phyloP scores from a whole-genome alignment of 2,113 vertebrate species.

The Martes martes region DNA sequence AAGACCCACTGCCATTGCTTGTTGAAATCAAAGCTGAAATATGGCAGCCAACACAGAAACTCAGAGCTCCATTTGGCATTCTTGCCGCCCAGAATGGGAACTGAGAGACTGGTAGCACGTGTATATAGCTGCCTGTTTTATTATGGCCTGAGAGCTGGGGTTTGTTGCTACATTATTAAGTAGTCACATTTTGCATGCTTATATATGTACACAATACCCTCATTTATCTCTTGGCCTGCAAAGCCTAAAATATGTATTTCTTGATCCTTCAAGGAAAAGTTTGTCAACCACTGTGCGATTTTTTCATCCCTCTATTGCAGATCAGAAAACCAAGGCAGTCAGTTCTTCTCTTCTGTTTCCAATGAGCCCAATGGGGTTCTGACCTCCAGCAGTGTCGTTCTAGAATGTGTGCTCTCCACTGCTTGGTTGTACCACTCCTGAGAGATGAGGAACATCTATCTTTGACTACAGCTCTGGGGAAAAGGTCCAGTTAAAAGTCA shows the following conservation, averaged over 20 bases:
- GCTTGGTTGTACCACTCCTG: no score
- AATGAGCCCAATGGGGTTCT: neutral
- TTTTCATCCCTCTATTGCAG: neutral
- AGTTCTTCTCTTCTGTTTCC: neutral
- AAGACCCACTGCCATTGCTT: neutral
- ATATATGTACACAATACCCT: neutral
- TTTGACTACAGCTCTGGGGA: neutral
- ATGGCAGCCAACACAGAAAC: neutral
- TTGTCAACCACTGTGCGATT: neutral
- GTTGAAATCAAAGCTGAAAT: neutral
- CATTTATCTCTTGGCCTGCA: neutral
- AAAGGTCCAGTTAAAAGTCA: neutral
- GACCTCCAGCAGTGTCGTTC: neutral
- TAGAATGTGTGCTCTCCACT: neutral
- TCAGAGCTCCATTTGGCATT: neutral
- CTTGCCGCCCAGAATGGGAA: neutral
- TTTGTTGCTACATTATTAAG: neutral
- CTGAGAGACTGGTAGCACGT: neutral
- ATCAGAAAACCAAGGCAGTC: neutral
- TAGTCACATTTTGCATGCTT: neutral
- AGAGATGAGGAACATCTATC: neutral
- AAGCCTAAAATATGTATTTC: neutral
- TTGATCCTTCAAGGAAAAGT: neutral
- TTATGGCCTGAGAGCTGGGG: neutral
- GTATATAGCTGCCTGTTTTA: neutral